Evolutionary conservation across 2,113 vertebrate genomes (phyloP), one percentile per base, ranked within the genome.

Genomic region (Chlorocebus sabaeus): DNA sequence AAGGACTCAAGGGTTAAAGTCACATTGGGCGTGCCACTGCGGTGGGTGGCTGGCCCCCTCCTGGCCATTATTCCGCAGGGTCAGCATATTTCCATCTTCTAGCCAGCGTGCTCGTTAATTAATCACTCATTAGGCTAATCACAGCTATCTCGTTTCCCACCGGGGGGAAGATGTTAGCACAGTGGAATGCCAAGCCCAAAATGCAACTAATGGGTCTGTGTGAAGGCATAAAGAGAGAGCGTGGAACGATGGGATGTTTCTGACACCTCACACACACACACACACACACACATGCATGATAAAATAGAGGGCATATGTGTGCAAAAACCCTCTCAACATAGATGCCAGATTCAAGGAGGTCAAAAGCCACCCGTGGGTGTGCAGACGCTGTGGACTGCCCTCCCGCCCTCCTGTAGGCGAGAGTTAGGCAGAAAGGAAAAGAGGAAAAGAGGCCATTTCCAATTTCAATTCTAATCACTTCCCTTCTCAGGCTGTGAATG

Each of bases 81-180:
- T 98, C 91, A 92, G 95, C 92, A 32, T 82, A 57, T 96, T 93
- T 93, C 86, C 70, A 89, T 88, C 83, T 30, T 59, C 59, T 40
- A 81, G 90, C 78, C 96, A 95, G 81, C 93, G 95, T 40, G 78
- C 96, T 79, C 27, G 95, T 96, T 98, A 98, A 98, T 98, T 98
- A 97, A 96, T 97, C 98, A 96, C 97, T 98, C 97, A 95, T 98
- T 98, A 98, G 98, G 89, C 96, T 98, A 98, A 98, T 98, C 98
- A 96, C 97, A 95, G 97, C 97, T 87, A 90, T 92, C 97, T 89
- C 88, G 11, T 27, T 79, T 91, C 96, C 95, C 97, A 94, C 97
- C 25, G 83, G 76, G 91, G 95, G 93, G 48, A 38, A 43, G 94
- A 93, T 68, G 91, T 92, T 38, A 94, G 95, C 55, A 55, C 40